Evolutionary conservation across 2,888 invertebrate genomes (phyloP), one percentile per base, ranked within the genome.

Genomic region (Eupithecia centaureata): DNA sequence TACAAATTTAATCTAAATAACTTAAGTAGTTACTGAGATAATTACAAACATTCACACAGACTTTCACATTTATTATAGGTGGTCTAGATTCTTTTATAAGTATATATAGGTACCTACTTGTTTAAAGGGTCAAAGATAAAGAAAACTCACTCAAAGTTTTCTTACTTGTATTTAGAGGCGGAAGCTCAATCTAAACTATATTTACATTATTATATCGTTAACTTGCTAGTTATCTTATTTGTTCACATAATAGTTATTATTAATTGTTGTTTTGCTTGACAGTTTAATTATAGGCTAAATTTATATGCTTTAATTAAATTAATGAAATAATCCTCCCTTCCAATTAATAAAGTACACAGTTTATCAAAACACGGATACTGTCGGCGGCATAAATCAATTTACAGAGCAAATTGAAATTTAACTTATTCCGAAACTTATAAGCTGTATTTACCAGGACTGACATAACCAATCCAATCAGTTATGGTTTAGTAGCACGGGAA

Each of bases 341-440:
- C 52, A 64, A 64, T 64, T 64, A 64, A 64, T 59, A 64, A 64
- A 52, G 58, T 52, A 51, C 27, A 52, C 59, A 59, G 58, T 52
- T 59, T 59, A 64, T 64, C 52, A 64, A 59, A 64, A 63, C 47
- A 28, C 15, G 30, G 28, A 22, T 61, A 47, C 47, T 15, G 61
- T 56, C 54, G 10, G 54, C 28, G 54, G 27, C 30, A 56, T 56
- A 56, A 56, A 56, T 56, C 54, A 56, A 56, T 28, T 27, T n/a
- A 27, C 30, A 3, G n/a, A 15, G 27, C 10, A 38, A 38, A 13
- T 28, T 56, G 10, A n/a, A n/a, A 30, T n/a, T 47, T 42, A 12
- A 22, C 47, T 47, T 3, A 47, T 47, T 47, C 47, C 0, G 4
- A 22, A 47, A 47, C 3, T 47, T 42, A 22, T 47, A 47, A 47